Evolutionary conservation across 2,888 invertebrate species (phyloP).

Genomic region (Andrena bucephala): DNA sequence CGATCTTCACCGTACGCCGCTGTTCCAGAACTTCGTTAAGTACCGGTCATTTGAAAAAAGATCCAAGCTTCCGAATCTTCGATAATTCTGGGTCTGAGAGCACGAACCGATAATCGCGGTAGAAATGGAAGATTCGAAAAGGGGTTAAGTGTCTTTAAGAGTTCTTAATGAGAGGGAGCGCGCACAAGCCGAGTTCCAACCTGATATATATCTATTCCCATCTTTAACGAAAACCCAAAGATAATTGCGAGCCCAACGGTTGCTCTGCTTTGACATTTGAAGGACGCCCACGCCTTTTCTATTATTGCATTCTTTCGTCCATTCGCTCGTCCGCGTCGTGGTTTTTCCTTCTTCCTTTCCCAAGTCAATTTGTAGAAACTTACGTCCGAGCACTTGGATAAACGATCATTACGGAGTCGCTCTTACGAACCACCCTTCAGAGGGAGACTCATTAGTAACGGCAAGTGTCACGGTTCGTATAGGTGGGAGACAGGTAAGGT

Average conservation of each 20-base stretch:
- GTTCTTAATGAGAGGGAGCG: slow-evolving; percentile 36
- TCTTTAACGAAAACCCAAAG: slow-evolving; percentile 36
- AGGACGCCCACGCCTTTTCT: slow-evolving; percentile 48
- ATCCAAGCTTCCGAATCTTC: slow-evolving; percentile 43
- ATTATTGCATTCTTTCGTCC: slow-evolving; percentile 51
- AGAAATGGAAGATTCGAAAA: not conserved
- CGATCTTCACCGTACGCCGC: slow-evolving; percentile 33
- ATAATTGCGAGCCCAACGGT: slow-evolving; percentile 37
- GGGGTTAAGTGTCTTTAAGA: slow-evolving; percentile 38
- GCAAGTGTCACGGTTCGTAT: slow-evolving; percentile 62
- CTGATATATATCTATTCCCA: slow-evolving; percentile 41
- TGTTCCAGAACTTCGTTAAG: slow-evolving; percentile 11
- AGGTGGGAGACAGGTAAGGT: slow-evolving; percentile 50
- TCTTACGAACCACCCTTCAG: slow-evolving; percentile 39
- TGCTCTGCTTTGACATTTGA: slow-evolving; percentile 41
- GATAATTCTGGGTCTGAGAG: slow-evolving; percentile 32
- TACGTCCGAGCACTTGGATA: slow-evolving; percentile 52
- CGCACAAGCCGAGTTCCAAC: slow-evolving; percentile 2
- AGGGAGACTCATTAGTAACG: slow-evolving; percentile 63
- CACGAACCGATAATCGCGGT: slow-evolving; percentile 32
- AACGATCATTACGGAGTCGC: slow-evolving; percentile 58
- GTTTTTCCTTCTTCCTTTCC: not conserved
- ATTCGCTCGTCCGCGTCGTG: not conserved
- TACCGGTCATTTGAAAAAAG: slow-evolving; percentile 28
- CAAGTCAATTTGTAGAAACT: slow-evolving; percentile 53